Evolutionary conservation across 2,888 invertebrate species (phyloP), one percentile per base, ranked within the genome.

Genomic region (Drosophila greeni): DNA sequence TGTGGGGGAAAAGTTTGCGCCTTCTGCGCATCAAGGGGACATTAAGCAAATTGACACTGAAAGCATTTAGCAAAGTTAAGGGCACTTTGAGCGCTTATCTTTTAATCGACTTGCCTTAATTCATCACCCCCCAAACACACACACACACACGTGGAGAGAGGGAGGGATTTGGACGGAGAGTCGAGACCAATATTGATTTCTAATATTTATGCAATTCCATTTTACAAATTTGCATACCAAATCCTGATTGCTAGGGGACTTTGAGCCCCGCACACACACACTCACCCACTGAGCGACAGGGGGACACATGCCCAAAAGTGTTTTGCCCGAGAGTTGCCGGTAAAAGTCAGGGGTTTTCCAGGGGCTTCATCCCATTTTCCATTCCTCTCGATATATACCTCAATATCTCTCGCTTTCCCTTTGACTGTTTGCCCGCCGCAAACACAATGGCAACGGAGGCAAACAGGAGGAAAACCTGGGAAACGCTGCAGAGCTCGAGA

Each of bases 201-300:
- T 75, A 82, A 84, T 85, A 84, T 84, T 84, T 84, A 84, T 84
- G 84, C 80, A 85, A 85, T 82, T 83, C 75, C 85, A 84, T 82
- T 84, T 83, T 71, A 74, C 74, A 81, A 82, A 85, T 85, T 84
- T 84, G 74, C 85, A 84, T 85, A 83, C 75, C 74, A 77, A 79
- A 85, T 83, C 74, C 79, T 85, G 86, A 86, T 86, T 85, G 86
- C 82, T 86, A 72, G 69, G 85, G 85, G 85, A 85, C 79, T 84
- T 73, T 64, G 84, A 84, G 84, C 24, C 51, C 47, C 51, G 51
- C 55, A 57, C 53, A 55, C 55, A 37, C 45, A 52, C 54, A 55
- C 11, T 2, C 11, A 5, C 12, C 2, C 7, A 43, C 2, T n/a
- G 9, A 43, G 16, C 6, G 11, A 43, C 26, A 26, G 14, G 12